Evolutionary conservation across 2,113 vertebrate genomes (phyloP).

Genomic region (Phalacrocorax brasilianus): DNA sequence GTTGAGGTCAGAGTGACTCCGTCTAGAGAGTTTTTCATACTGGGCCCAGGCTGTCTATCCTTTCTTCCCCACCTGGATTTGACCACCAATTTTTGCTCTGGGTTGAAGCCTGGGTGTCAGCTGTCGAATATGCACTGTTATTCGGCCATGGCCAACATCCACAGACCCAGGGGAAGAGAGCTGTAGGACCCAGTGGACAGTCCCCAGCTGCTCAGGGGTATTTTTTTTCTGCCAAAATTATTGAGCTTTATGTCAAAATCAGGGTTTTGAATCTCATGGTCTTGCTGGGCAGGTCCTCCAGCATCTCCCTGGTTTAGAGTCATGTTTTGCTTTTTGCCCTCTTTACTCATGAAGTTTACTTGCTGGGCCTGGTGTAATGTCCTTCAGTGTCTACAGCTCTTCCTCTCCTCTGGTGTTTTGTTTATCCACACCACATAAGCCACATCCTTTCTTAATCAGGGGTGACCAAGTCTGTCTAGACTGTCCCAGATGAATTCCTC

Average conservation of each 20-base stretch:
- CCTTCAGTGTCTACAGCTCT: neutral
- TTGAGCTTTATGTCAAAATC: rapidly evolving
- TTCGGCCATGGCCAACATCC: neutral
- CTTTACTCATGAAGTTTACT: neutral
- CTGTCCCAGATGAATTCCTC: neutral
- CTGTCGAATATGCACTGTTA: rapidly evolving
- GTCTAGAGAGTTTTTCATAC: neutral
- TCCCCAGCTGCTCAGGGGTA: neutral
- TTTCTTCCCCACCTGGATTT: neutral
- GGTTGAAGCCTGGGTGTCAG: neutral
- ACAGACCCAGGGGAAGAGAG: neutral
- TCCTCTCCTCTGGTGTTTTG: neutral
- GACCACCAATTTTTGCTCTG: neutral
- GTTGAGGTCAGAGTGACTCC: neutral
- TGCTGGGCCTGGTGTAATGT: neutral
- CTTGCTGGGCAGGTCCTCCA: neutral
- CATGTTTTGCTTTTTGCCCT: neutral
- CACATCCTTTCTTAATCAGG: neutral
- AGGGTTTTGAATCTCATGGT: neutral
- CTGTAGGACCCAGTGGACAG: neutral
- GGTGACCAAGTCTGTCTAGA: neutral
- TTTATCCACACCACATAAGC: neutral
- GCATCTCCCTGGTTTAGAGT: neutral
- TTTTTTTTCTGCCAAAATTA: neutral
- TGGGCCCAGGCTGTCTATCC: neutral